Evolutionary conservation across 2,113 vertebrate genomes (phyloP), one percentile per base, ranked within the genome.

Genomic region (Chinchilla lanigera): DNA sequence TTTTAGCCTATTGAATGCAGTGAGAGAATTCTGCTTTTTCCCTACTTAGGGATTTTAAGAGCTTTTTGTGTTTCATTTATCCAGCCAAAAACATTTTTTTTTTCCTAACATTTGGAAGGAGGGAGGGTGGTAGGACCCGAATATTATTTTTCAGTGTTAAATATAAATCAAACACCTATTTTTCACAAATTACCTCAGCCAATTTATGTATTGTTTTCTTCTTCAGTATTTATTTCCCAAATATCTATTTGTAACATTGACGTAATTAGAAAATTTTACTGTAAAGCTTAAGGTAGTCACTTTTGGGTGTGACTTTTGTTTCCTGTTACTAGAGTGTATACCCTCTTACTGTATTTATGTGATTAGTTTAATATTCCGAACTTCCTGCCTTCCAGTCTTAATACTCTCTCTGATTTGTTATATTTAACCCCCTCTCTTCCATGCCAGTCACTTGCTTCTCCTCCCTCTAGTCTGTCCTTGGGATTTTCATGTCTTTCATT

Each of bases 81-180:
- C 69, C 61, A 14, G 86, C 19, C 26, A 87, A 54, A 92, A 87
- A 69, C 47, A 77, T 92, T n/a, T n/a, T n/a, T n/a, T n/a, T 82
- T 33, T 75, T 92, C 19, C 65, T 81, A 87, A 85, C 4, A 16
- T 90, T 69, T 35, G 41, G n/a, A 50, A 65, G 63, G 30, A 30
- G 30, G 30, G 30, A 65, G 63, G 63, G 33, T 65, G 14, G 24
- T 35, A 69, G 19, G 65, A 16, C 77, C 60, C 67, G 19, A 77
- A 50, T 69, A 84, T 69, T 47, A 75, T 88, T 88, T 88, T 54
- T 88, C 86, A 77, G 19, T 2, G 10, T 73, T 75, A 35, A 67
- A 9, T 96, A 96, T 38, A 85, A 85, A 89, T 58, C 54, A n/a
- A 93, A 89, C 82, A 73, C 30, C 54, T 86, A 22, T 58, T 67